Percentiles rank a stretch among this genome's conserved stretches.
These are phyloP conservation scores for Tenebrio molitor DNA, from an alignment of 1,140 invertebrate species.

Conservation along the genomic window DNA sequence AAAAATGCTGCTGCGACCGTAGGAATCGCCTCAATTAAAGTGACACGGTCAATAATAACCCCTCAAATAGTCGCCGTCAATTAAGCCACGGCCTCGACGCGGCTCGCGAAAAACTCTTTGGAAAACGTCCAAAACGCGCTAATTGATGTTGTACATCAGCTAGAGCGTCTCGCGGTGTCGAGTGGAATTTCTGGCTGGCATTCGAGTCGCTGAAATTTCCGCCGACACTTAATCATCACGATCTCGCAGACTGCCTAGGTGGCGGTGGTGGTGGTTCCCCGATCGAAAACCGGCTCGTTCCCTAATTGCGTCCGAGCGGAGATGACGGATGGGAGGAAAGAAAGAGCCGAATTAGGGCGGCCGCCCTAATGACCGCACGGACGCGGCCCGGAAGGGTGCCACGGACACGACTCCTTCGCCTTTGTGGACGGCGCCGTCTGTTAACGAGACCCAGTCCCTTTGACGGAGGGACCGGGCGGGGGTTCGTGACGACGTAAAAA, in stretches of 20 bases:
- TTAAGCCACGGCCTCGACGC: slow-evolving; percentile 3
- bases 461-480: not conserved
- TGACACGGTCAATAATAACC: slow-evolving; percentile 1
- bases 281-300: no score
- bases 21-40: not conserved
- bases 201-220: slow-evolving; percentile 8
- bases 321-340: not conserved
- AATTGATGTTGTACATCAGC: slow-evolving; percentile 27
- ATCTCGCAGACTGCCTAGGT: not conserved
- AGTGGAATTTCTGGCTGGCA: not conserved
- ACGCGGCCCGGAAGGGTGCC: slow-evolving; percentile 3
- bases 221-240: slow-evolving; percentile 3
- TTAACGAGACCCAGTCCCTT: slow-evolving; percentile 20
- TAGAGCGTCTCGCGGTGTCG: not conserved
- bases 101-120: slow-evolving; percentile 8
- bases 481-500: not conserved
- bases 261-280: no score
- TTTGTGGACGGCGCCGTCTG: slow-evolving; percentile 12
- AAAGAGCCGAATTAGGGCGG: slow-evolving; percentile 7
- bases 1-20: not conserved
- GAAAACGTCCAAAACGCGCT: slow-evolving; percentile 24
- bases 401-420: slow-evolving; percentile 9
- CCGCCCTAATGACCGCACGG: slow-evolving; percentile 4
- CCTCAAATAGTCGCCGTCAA: slow-evolving; percentile 1
- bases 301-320: no score